Evolutionary conservation across 2,797 vertebrate genomes (phyloP).

Genomic region (Peromyscus aztecus): DNA sequence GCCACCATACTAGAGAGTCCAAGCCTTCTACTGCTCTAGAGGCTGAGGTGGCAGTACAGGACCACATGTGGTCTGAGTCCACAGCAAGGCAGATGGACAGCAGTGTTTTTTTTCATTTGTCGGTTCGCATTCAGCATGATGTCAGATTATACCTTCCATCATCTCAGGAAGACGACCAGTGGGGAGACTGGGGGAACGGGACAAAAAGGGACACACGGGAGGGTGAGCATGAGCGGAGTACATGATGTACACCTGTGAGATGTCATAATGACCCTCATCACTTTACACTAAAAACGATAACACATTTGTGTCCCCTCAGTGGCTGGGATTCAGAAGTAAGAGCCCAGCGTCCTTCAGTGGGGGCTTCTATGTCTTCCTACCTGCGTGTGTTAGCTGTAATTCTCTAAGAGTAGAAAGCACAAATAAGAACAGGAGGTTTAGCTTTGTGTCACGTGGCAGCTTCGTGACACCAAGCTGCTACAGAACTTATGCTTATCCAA

Average conservation of each 20-base stretch:
- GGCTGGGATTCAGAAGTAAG: constrained; percentile 24
- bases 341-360: neutral
- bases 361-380: neutral
- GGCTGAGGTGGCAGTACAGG: neutral
- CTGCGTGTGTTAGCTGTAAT: neutral
- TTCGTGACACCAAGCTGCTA: neutral
- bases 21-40: neutral
- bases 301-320: neutral
- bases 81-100: neutral
- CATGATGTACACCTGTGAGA: neutral
- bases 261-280: neutral
- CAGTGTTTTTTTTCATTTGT: neutral
- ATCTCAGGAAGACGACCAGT: neutral
- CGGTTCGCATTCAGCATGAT: neutral
- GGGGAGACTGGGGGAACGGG: no score
- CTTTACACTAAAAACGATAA: neutral
- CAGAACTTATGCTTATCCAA: neutral
- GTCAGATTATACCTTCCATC: neutral
- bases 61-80: neutral
- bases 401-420: neutral
- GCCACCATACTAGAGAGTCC: neutral
- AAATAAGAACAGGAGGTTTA: constrained; percentile 5
- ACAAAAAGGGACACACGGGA: neutral
- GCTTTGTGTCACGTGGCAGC: neutral
- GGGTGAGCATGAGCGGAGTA: neutral